Evolutionary conservation across 2,888 invertebrate genomes (phyloP).

Genomic region (Zaprionus bogoriensis): DNA sequence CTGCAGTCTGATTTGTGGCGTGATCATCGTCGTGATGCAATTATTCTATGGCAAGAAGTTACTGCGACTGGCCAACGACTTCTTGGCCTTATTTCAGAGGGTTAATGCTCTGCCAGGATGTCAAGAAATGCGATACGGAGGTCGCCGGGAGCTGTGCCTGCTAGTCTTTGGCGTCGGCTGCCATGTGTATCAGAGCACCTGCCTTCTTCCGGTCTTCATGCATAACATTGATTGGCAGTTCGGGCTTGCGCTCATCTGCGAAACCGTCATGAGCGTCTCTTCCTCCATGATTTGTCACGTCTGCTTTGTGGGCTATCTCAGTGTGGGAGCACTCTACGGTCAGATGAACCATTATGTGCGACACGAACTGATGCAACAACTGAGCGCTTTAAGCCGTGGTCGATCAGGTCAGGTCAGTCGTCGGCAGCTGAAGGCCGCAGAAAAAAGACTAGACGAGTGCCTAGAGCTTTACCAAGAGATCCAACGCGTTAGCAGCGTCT

Average conservation of each 20-base stretch:
- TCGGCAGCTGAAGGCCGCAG: conserved; percentile 12
- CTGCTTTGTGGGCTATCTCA: conserved; percentile 56
- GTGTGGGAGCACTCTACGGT: conserved; percentile 51
- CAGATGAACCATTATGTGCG: conserved; percentile 50
- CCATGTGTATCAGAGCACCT: conserved; percentile 30
- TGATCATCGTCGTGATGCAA: conserved; percentile 44
- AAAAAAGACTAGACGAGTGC: conserved; percentile 42
- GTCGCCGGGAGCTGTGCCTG: conserved; percentile 38
- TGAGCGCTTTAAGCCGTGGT: too few relatives aligned
- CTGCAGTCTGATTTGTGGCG: conserved; percentile 15
- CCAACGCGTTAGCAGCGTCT: conserved; percentile 24
- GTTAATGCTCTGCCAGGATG: conserved; percentile 21
- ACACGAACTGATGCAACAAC: conserved; percentile 10
- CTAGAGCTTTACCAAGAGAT: conserved; percentile 55
- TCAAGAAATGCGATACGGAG: conserved; percentile 32
- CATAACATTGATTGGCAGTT: too few relatives aligned
- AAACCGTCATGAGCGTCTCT: conserved; percentile 16
- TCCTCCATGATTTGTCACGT: conserved; percentile 41
- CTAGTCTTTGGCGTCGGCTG: conserved; percentile 32
- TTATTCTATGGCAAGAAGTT: conserved; percentile 29
- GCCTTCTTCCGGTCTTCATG: neutral
- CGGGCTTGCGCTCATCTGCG: neutral
- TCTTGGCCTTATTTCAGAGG: conserved; percentile 41
- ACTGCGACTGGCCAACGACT: conserved; percentile 42
- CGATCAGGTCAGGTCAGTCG: neutral